Evolutionary conservation across 2,888 invertebrate genomes (phyloP), one percentile per base, ranked within the genome.

Genomic region (Microctonus brassicae): DNA sequence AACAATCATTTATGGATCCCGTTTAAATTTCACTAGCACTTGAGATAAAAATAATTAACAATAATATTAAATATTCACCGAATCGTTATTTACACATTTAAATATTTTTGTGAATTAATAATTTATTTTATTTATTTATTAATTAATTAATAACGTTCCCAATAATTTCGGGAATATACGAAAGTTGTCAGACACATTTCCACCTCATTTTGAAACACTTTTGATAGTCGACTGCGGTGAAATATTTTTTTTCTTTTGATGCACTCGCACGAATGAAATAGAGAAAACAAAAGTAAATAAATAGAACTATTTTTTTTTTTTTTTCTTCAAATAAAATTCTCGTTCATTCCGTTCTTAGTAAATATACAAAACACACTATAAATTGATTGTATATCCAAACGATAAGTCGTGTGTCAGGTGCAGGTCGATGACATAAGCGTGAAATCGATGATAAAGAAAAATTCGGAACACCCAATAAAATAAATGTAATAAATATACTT

Each of bases 171-270:
- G 63, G 26, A 26, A 52, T 52, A 39, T 34, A 55, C n/a, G 42
- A 55, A 26, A 20, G 42, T 26, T 69, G 72, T 77, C 74, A 76
- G 69, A 73, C 61, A 55, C 76, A 76, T 77, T 78, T 78, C 78
- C 78, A 77, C 73, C 74, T 73, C 77, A 75, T 78, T 58, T 75
- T 77, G 69, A 64, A 61, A 20, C 13, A 13, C 33, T 22, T 47
- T 24, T 13, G 26, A 17, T 7, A 17, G 6, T n/a, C 6, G 17
- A 47, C 17, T 47, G 17, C 7, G 17, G 17, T 17, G 17, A 47
- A 4, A n/a, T 42, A 5, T 42, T 26, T 39, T 22, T 53, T n/a
- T n/a, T n/a, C n/a, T 5, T 3, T 26, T 26, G 7, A 29, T 29
- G 3, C 7, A 29, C 29, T 3, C 29, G 7, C 29, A 29, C 29